Evolutionary conservation across 2,113 vertebrate species (phyloP).

Genomic region (Chlorodrepanis virens): DNA sequence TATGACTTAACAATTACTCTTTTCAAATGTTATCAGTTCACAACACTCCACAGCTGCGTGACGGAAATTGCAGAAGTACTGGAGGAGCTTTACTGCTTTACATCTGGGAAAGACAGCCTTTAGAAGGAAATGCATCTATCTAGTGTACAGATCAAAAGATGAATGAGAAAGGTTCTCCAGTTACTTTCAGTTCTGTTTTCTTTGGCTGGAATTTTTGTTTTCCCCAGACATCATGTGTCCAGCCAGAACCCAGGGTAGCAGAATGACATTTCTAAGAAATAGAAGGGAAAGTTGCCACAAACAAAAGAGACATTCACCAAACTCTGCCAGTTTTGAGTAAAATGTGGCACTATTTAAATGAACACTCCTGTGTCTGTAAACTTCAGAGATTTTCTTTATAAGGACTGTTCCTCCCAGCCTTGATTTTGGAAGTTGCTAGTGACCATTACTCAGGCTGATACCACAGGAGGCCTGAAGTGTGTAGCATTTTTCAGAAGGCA

Average conservation of each 20-base stretch:
- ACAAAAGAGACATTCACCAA: background rate
- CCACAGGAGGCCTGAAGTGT: background rate
- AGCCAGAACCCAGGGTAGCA: background rate
- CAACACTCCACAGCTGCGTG: background rate
- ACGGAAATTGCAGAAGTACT: background rate
- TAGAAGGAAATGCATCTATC: background rate
- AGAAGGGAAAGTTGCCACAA: constrained; percentile 17
- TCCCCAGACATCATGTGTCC: background rate
- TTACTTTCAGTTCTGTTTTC: constrained; percentile 48
- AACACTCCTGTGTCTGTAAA: background rate
- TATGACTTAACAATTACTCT: background rate
- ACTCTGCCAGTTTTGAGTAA: background rate
- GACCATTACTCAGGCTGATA: background rate
- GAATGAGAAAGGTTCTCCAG: background rate
- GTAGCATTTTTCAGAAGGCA: background rate
- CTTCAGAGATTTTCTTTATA: background rate
- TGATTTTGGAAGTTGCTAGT: background rate
- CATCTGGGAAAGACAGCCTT: constrained; percentile 7
- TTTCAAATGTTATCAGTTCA: background rate
- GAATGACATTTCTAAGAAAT: constrained; percentile 22
- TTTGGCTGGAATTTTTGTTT: background rate
- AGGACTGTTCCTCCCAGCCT: background rate
- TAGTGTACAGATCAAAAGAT: background rate
- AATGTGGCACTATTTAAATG: background rate
- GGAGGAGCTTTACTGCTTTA: background rate